Base-by-base conservation (phyloP, 2,113 vertebrate genomes). In the Acrocephalus arundinaceus region DNA sequence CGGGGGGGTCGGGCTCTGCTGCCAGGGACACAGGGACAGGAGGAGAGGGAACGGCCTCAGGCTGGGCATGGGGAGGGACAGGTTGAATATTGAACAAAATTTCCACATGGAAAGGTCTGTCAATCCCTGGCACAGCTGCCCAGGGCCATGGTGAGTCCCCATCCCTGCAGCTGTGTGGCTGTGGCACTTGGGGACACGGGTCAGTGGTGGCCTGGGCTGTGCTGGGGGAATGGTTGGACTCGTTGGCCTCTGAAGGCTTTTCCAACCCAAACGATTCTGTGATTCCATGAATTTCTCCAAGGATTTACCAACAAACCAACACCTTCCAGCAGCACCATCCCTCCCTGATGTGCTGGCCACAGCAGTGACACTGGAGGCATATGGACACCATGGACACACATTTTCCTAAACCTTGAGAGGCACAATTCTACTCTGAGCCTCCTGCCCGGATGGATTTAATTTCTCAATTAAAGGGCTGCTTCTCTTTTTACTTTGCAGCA, bases 161-260 rank as follows among this genome's bases (percentile, higher is more conserved):
- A 21, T 8, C 14, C 30, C 25, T 6, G 11, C 3, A 7, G 2
- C 4, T 0, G 0, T 2, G 28, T n/a, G 61, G 7, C 6, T 35
- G 46, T 70, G 71, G 14, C 25, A 27, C 17, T 0, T 31, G 48
- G n/a, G 39, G 17, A 48, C 14, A 7, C 0, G 13, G 24, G 21
- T 2, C 11, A 9, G 30, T 15, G n/a, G 11, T 62, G 62, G 11
- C 14, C n/a, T 54, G 3, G 63, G 41, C 55, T 19, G 41, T 7
- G 55, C 48, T 43, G 21, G 21, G 16, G 19, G 18, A 28, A 23
- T 0, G 1, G 3, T 4, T 25, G 46, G n/a, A 22, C 16, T 30
- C 0, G 0, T 12, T 30, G 62, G 8, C 7, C 30, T 68, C 15
- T 13, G 41, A 48, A 8, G 30, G 20, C 14, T 48, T 62, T 62